Evolutionary conservation across 2,113 vertebrate genomes (phyloP).

Genomic region (Okapia johnstoni): DNA sequence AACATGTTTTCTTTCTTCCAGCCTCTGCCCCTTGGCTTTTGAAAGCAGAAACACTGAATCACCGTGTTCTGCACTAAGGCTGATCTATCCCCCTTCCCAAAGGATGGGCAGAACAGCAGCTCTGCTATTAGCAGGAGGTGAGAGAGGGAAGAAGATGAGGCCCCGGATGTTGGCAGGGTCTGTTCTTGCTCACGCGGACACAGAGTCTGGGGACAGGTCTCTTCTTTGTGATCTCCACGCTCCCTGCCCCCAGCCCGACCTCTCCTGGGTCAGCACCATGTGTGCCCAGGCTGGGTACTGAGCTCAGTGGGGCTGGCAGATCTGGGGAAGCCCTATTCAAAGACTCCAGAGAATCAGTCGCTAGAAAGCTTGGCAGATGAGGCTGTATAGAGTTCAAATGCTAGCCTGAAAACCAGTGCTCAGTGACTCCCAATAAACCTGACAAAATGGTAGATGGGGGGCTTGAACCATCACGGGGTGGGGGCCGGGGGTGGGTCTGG

Average conservation of each 20-base stretch:
- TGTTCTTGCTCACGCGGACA: accelerated
- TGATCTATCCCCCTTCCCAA: background rate
- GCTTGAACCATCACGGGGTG: background rate
- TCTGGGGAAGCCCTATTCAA: background rate
- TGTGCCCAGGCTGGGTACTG: accelerated
- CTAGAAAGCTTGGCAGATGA: background rate
- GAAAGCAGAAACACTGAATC: slow-evolving; percentile 53
- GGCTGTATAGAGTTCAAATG: background rate
- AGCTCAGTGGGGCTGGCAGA: background rate
- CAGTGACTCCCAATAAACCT: background rate
- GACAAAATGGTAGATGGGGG: background rate
- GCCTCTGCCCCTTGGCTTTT: slow-evolving; percentile 38
- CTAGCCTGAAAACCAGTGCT: background rate
- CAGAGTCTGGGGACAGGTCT: background rate
- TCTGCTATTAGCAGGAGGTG: background rate
- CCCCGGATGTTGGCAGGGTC: accelerated
- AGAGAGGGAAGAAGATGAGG: background rate
- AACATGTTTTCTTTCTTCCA: slow-evolving; percentile 56
- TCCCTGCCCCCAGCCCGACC: background rate
- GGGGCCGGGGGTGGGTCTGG: no score
- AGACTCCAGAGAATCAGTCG: background rate
- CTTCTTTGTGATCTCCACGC: background rate
- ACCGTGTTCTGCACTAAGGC: slow-evolving; percentile 28
- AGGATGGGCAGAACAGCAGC: slow-evolving; percentile 12
- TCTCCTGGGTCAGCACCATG: background rate